These are phyloP conservation scores for Caenorhabditis panamensis DNA, from an alignment of 2,888 invertebrate species.

Conservation along the genomic window DNA sequence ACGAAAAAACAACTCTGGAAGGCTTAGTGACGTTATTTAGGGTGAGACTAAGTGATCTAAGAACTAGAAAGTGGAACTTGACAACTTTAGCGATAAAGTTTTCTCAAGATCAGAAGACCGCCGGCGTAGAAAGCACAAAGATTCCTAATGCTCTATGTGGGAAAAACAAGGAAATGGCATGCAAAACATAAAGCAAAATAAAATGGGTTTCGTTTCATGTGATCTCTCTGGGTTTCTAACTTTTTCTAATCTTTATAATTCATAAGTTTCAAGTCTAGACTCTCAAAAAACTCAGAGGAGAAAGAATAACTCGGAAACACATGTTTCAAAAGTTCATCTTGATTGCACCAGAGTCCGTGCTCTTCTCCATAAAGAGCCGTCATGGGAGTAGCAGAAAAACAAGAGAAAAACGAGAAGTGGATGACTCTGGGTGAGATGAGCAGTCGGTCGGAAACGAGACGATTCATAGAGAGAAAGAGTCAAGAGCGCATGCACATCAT, in stretches of 20 bases:
- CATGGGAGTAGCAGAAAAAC: constrained; percentile 7
- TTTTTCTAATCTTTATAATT: background rate
- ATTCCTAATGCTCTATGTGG: too few relatives aligned
- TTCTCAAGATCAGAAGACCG: too few relatives aligned
- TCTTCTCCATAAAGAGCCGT: constrained; percentile 19
- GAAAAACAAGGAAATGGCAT: background rate
- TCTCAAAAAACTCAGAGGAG: constrained; percentile 22
- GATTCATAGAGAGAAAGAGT: constrained; percentile 23
- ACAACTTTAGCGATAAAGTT: too few relatives aligned
- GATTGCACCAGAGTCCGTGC: constrained; percentile 21
- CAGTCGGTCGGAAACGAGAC: constrained; percentile 7
- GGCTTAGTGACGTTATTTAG: too few relatives aligned
- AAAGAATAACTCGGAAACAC: background rate
- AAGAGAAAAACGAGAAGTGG: constrained; percentile 29
- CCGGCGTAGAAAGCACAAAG: too few relatives aligned
- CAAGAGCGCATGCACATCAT: background rate
- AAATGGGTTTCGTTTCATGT: too few relatives aligned
- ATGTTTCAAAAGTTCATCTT: background rate
- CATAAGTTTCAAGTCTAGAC: too few relatives aligned
- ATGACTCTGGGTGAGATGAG: constrained; percentile 11
- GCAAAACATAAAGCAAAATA: too few relatives aligned
- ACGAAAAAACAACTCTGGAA: constrained; percentile 1
- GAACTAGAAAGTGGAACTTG: too few relatives aligned
- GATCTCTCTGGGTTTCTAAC: too few relatives aligned
- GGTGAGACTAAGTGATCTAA: too few relatives aligned